These are phyloP conservation scores for Rostratula benghalensis DNA, from an alignment of 2,113 vertebrate genomes.

Conservation along the genomic window DNA sequence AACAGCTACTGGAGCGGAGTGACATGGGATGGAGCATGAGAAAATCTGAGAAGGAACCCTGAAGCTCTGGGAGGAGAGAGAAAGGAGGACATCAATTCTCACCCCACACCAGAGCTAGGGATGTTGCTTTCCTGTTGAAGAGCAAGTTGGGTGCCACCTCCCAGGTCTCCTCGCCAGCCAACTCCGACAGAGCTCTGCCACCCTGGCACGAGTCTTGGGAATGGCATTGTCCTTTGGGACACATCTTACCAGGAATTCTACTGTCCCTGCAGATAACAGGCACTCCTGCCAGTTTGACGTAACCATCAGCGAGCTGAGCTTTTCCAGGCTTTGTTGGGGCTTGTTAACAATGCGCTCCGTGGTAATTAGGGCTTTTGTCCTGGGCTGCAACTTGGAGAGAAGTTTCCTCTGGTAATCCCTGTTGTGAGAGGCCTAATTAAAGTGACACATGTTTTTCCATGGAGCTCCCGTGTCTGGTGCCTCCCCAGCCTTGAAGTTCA, in stretches of 20 bases:
- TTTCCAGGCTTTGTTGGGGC: background rate
- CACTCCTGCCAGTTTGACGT: background rate
- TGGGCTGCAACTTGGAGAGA: background rate
- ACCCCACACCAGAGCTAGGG: background rate
- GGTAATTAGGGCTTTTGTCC: background rate
- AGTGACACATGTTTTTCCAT: background rate
- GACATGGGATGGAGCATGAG: background rate
- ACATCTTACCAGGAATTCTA: background rate
- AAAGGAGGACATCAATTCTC: background rate
- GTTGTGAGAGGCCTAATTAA: background rate
- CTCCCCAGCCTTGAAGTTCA: background rate
- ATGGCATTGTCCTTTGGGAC: background rate
- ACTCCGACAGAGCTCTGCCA: background rate
- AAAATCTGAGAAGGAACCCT: background rate
- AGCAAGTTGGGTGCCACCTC: background rate
- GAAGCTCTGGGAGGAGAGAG: background rate
- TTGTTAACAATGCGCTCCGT: background rate
- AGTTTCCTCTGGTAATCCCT: background rate
- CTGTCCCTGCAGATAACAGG: background rate
- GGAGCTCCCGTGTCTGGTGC: background rate
- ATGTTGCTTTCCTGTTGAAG: background rate
- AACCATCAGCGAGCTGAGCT: background rate
- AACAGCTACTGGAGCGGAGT: constrained; percentile 85
- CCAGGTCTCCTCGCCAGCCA: background rate
- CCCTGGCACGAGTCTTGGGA: fast-evolving